phyloP scores from a whole-genome alignment of 2,113 vertebrate genomes.

The Carollia perspicillata region DNA sequence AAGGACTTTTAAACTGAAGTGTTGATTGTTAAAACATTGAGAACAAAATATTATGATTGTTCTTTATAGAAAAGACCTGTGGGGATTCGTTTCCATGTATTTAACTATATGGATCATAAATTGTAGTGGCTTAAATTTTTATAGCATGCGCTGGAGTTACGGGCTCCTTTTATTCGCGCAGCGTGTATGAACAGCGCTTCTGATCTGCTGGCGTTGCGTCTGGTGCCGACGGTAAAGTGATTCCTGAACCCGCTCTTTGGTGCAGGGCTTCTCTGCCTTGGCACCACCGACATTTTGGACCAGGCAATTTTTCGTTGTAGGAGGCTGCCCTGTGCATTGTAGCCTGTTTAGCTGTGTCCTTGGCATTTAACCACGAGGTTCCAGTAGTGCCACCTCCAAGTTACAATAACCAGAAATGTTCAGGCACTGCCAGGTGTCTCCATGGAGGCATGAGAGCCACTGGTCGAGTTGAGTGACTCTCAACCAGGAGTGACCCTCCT shows the following conservation, averaged over 20 bases:
- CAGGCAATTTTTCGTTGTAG: background rate
- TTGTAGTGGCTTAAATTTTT: background rate
- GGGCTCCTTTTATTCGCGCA: background rate
- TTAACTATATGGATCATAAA: background rate
- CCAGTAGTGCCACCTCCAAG: background rate
- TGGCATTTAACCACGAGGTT: background rate
- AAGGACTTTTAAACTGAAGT: constrained; percentile 56
- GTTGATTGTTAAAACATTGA: constrained; percentile 78
- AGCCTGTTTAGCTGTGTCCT: background rate
- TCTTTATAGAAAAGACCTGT: background rate
- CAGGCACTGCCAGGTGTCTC: background rate
- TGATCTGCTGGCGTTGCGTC: background rate
- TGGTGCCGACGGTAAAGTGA: background rate
- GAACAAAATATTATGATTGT: constrained; percentile 46
- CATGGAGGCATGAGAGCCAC: background rate
- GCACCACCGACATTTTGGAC: background rate
- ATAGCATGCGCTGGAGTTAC: background rate
- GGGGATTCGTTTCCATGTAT: background rate
- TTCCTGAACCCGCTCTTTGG: background rate
- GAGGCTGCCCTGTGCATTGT: background rate
- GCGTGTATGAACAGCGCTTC: constrained; percentile 27
- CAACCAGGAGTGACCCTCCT: background rate
- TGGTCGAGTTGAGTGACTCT: background rate
- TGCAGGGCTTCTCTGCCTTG: background rate
- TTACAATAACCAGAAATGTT: background rate